Percentiles rank a stretch among this genome's conserved stretches.
phyloP scores from a whole-genome alignment of 2,113 vertebrate genomes.

The Progne subis region DNA sequence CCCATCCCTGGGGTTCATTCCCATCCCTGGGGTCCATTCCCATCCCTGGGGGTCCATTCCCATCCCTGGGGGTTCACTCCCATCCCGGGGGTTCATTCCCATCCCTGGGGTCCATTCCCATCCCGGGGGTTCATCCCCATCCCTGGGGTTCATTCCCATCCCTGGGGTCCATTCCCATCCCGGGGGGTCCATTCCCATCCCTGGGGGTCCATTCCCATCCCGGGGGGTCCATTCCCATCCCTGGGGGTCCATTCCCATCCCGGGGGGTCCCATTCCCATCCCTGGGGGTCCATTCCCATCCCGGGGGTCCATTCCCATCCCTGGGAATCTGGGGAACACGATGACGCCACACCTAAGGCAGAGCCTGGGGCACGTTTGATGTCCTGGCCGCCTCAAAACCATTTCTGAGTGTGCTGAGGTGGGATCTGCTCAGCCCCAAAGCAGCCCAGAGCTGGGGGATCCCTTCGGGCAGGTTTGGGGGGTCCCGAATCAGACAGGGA shows the following conservation, averaged over 20 bases:
- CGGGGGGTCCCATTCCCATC: too few species aligned
- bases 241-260: too few species aligned
- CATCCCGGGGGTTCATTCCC: neutral
- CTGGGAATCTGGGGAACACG: neutral
- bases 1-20: too few species aligned
- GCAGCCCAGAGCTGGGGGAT: neutral
- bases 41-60: neutral
- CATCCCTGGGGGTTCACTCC: neutral
- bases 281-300: too few species aligned
- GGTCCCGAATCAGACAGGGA: neutral
- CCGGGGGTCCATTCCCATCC: neutral
- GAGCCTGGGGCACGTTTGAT: accelerated
- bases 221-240: too few species aligned
- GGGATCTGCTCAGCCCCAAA: neutral
- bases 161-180: neutral
- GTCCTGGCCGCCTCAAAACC: neutral
- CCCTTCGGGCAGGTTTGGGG: neutral
- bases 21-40: neutral
- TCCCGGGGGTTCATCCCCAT: too few species aligned
- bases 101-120: too few species aligned
- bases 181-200: too few species aligned
- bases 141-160: neutral
- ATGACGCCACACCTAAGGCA: accelerated
- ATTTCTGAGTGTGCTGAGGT: accelerated
- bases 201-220: too few species aligned